Evolutionary conservation across 2,888 invertebrate species (phyloP).

Genomic region (Selenia dentaria): DNA sequence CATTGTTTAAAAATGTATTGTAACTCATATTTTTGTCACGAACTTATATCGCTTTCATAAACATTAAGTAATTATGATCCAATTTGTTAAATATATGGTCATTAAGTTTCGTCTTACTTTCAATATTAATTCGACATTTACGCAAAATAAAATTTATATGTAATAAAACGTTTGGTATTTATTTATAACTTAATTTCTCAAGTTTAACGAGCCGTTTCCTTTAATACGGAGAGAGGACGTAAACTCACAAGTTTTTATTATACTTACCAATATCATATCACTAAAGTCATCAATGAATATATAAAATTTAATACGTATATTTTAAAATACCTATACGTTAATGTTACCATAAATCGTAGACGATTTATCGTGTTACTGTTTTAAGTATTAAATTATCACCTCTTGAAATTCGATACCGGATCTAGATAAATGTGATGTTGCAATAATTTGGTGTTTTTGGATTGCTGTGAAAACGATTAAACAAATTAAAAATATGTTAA

Average conservation of each 20-base stretch:
- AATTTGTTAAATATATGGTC: slow-evolving; percentile 10
- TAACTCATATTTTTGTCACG: not conserved
- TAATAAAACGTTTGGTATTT: slow-evolving; percentile 39
- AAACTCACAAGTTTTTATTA: slow-evolving; percentile 49
- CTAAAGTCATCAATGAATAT: slow-evolving; percentile 44
- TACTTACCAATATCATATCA: slow-evolving; percentile 51
- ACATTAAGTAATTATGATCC: slow-evolving; percentile 2
- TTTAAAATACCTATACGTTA: slow-evolving; percentile 49
- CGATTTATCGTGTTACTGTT: slow-evolving; percentile 49
- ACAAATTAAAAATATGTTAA: slow-evolving; percentile 23
- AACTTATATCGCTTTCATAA: slow-evolving; percentile 1
- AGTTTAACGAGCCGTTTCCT: slow-evolving; percentile 56
- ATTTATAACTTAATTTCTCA: slow-evolving; percentile 54
- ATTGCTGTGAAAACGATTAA: slow-evolving; percentile 23
- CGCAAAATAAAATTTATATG: slow-evolving; percentile 52
- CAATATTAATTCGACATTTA: slow-evolving; percentile 43
- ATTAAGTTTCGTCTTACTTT: slow-evolving; percentile 17
- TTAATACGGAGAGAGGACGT: slow-evolving; percentile 46
- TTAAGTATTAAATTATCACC: slow-evolving; percentile 48
- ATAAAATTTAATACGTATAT: slow-evolving; percentile 45
- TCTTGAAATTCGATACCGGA: slow-evolving; percentile 51
- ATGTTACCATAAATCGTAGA: slow-evolving; percentile 49
- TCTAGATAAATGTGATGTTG: slow-evolving; percentile 28
- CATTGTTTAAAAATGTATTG: slow-evolving; percentile 2
- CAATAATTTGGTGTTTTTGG: slow-evolving; percentile 20